A percentile compares a stretch with the other conserved stretches of the same genome.
These are phyloP conservation scores for Apeira syringaria DNA, from an alignment of 2,888 invertebrate species.

Conservation along the genomic window DNA sequence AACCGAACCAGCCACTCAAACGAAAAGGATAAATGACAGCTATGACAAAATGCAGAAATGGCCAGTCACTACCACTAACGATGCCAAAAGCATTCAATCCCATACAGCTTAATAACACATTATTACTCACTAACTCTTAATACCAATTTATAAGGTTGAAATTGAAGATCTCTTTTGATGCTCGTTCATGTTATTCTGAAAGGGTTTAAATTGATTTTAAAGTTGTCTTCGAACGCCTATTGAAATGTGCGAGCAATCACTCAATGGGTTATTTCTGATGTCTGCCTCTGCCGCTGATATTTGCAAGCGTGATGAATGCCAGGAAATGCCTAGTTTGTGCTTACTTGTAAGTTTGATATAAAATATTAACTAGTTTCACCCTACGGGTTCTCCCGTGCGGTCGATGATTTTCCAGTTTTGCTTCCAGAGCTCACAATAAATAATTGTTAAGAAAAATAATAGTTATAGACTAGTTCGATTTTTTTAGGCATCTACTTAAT, in stretches of 20 bases:
- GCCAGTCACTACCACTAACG: conserved; percentile 72
- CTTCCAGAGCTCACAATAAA: no score
- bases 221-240: conserved; percentile 39
- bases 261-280: conserved; percentile 13
- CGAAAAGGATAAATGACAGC: conserved; percentile 44
- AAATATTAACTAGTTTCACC: no score
- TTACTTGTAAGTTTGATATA: conserved; percentile 4
- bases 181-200: conserved; percentile 32
- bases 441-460: no score
- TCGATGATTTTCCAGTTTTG: no score
- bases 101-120: neutral
- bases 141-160: neutral
- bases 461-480: no score
- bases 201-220: conserved; percentile 47
- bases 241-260: conserved; percentile 40
- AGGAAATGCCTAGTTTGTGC: conserved; percentile 17
- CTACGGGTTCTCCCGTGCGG: no score
- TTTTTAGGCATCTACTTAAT: no score
- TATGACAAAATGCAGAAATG: conserved; percentile 57
- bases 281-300: conserved; percentile 5
- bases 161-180: no score
- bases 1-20: conserved; percentile 62
- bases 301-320: conserved; percentile 11
- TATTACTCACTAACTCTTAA: conserved; percentile 13
- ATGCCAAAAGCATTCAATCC: conserved; percentile 32